These are phyloP conservation scores for Saturnia japonica DNA, from an alignment of 2,888 invertebrate species.

Conservation along the genomic window DNA sequence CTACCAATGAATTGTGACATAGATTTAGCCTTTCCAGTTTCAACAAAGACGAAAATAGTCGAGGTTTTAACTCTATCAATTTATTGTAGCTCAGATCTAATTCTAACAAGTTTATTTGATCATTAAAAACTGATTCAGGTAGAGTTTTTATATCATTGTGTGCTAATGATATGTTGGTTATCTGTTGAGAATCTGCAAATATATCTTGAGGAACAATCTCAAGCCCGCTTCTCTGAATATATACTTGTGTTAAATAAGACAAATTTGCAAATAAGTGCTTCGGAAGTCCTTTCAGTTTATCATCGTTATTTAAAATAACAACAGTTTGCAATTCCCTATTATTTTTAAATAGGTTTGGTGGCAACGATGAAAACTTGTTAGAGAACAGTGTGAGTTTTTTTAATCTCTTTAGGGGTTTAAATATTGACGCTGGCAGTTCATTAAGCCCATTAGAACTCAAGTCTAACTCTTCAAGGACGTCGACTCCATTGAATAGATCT, in stretches of 20 bases:
- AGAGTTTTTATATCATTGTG: constrained; percentile 81
- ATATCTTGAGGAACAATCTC: constrained; percentile 82
- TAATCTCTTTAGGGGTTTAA: constrained; percentile 83
- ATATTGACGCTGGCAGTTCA: constrained; percentile 83
- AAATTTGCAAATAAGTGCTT: constrained; percentile 83
- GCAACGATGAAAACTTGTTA: constrained; percentile 85
- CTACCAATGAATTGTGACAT: constrained; percentile 83
- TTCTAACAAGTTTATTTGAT: constrained; percentile 82
- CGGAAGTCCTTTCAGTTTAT: constrained; percentile 81
- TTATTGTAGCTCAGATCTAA: constrained; percentile 86
- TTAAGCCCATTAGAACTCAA: constrained; percentile 85
- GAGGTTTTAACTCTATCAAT: constrained; percentile 80
- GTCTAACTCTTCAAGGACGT: constrained; percentile 85
- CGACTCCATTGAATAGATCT: constrained; percentile 83
- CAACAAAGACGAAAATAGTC: constrained; percentile 79
- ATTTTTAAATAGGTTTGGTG: constrained; percentile 80
- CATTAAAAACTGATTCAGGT: constrained; percentile 83
- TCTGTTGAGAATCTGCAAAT: constrained; percentile 81
- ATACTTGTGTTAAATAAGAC: constrained; percentile 78
- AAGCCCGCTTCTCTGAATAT: constrained; percentile 82
- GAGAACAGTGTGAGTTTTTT: constrained; percentile 84
- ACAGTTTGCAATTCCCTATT: constrained; percentile 80
- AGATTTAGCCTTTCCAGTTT: constrained; percentile 84
- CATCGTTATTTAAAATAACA: constrained; percentile 81
- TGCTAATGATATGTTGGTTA: constrained; percentile 83